Base-by-base conservation (phyloP, 1,140 invertebrate species). In the Asobara japonica region DNA sequence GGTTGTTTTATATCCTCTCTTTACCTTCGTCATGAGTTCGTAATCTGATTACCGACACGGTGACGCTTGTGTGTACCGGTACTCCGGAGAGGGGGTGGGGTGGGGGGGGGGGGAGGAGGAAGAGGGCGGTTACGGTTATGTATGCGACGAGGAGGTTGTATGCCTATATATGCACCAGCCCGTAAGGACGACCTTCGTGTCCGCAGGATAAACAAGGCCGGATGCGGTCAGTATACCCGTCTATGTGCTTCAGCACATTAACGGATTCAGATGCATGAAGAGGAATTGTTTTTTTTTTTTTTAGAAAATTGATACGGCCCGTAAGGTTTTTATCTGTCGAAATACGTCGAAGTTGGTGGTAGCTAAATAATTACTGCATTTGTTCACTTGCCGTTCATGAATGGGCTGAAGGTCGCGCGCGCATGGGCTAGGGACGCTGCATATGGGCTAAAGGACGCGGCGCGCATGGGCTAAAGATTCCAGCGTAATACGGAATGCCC, bases 151-250 rank as follows among this genome's bases (percentile, higher is more conserved):
- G 31, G 31, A 6, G 31, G 31, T 36, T 36, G 31, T 36, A 36
- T 36, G 41, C 41, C 41, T 6, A 18, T 48, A n/a, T n/a, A n/a
- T n/a, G 41, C 41, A 48, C 6, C 41, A 48, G 41, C 18, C 10
- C 41, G 41, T 48, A 36, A 48, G 41, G 41, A 48, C 41, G 41
- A 48, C 41, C 41, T 48, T 48, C 41, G 41, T 48, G 41, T 48
- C 5, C 10, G 41, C 41, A 48, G 41, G 41, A n/a, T 48, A 38
- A 56, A 22, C 10, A 33, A 30, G 41, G 16, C 10, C 30, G 38
- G 25, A 48, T 51, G 66, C 36, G 41, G 41, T 30, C 33, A 65
- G 13, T 33, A 38, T 38, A 36, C 31, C 31, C 5, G 5, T 36
- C 31, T 36, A 36, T 36, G 11, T 11, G 5, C 11, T 36, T 36